These are phyloP conservation scores for Stegodyphus mimosarum DNA, from an alignment of 1,140 invertebrate genomes.

Conservation along the genomic window DNA sequence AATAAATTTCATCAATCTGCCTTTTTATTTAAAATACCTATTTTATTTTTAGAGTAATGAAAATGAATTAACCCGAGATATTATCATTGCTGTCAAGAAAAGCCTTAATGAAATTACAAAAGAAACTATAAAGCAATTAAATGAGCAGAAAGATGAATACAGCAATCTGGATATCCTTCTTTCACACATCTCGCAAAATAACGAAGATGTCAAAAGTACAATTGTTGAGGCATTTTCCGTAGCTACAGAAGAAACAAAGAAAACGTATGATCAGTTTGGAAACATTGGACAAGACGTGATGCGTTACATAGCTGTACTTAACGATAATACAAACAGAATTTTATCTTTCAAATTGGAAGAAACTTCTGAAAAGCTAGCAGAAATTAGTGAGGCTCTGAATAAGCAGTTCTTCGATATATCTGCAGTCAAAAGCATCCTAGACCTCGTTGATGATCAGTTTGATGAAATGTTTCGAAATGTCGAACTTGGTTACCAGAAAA, in stretches of 20 bases:
- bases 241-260: background rate
- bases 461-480: constrained; percentile 35
- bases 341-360: background rate
- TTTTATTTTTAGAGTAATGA: no score
- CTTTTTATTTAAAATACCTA: no score
- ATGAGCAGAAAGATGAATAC: no score
- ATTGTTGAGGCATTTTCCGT: constrained; percentile 6
- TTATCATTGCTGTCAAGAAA: no score
- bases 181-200: background rate
- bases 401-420: no score
- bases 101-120: no score
- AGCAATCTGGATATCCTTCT: no score
- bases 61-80: no score
- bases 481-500: constrained; percentile 24
- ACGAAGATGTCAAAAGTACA: constrained; percentile 7
- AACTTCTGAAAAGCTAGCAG: constrained; percentile 3
- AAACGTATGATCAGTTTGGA: constrained; percentile 6
- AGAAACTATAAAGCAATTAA: no score
- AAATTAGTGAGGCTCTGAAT: background rate
- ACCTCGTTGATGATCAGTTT: constrained; percentile 31
- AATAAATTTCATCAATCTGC: no score
- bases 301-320: constrained; percentile 2
- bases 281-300: constrained; percentile 15
- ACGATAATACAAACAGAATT: constrained; percentile 3
- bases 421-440: background rate